Evolutionary conservation across 2,113 vertebrate genomes (phyloP), one percentile per base, ranked within the genome.

Genomic region (Rhinoderma darwinii): DNA sequence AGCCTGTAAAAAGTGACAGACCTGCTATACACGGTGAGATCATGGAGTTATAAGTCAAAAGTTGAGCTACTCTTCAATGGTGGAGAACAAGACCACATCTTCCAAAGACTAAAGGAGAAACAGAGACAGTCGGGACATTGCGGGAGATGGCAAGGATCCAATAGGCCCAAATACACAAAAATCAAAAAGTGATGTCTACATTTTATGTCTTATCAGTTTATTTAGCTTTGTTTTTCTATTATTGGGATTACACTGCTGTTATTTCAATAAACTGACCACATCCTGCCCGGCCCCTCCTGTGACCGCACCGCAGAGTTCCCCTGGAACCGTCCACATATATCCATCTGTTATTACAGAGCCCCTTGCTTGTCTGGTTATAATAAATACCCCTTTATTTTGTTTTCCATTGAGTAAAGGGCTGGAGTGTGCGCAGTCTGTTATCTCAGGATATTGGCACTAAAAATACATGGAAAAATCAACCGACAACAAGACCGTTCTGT

Each of bases 401-500:
- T 87, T 87, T 87, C 85, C 78, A 37, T n/a, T n/a, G 9, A 54
- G 35, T 82, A 47, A 11, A 63, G 39, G 80, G 39, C n/a, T 44
- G 41, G 32, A 41, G 63, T n/a, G 50, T 82, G 51, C 56, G 66
- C 77, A 51, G 30, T 35, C 84, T 30, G 15, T 86, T 87, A 87
- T 87, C 85, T 87, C 85, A 61, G 85, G 47, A 82, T 82, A 63
- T 82, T 41, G 35, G n/a, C n/a, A 56, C 70, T 72, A 47, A 74
- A 61, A 68, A 72, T 87, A 82, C 66, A 87, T 87, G 84, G 84
- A 86, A 86, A 81, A 87, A 72, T 81, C 77, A 51, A 32, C 77
- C 44, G 63, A 72, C 85, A 74, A 39, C 32, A 15, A 72, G 35
- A 17, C 66, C 85, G 6, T 54, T 41, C 63, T 39, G 78, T 50